phyloP scores from a whole-genome alignment of 2,113 vertebrate species.

The Ciconia maguari region DNA sequence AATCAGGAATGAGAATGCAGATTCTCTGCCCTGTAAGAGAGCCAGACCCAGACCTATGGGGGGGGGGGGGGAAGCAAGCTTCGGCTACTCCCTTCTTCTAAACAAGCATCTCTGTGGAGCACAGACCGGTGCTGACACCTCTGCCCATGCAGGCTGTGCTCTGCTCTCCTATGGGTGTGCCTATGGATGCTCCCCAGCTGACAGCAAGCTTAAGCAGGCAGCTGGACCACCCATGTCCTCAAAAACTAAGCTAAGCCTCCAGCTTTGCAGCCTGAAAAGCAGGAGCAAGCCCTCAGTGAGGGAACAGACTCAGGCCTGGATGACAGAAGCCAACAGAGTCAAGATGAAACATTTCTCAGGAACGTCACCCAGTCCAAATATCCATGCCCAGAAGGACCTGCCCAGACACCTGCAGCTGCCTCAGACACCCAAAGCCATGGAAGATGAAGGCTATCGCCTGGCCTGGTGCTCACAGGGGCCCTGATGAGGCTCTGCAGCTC shows the following conservation, averaged over 20 bases:
- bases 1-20: neutral
- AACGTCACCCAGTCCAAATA: neutral
- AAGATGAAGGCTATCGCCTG: neutral
- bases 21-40: neutral
- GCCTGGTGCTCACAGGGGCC: neutral
- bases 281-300: neutral
- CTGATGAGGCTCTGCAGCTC: neutral
- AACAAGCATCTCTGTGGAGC: neutral
- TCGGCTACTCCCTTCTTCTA: neutral
- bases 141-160: neutral
- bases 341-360: neutral
- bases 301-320: neutral
- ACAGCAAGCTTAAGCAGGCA: neutral
- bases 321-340: neutral
- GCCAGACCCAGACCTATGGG: neutral
- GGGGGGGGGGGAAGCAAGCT: neutral
- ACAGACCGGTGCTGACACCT: neutral
- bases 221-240: neutral
- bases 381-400: neutral
- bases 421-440: neutral
- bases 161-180: neutral
- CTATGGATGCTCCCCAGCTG: neutral
- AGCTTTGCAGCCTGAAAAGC: neutral
- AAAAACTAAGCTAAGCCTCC: neutral
- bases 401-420: neutral